phyloP scores from a whole-genome alignment of 2,888 invertebrate species.

The Drosophila ustulata region DNA sequence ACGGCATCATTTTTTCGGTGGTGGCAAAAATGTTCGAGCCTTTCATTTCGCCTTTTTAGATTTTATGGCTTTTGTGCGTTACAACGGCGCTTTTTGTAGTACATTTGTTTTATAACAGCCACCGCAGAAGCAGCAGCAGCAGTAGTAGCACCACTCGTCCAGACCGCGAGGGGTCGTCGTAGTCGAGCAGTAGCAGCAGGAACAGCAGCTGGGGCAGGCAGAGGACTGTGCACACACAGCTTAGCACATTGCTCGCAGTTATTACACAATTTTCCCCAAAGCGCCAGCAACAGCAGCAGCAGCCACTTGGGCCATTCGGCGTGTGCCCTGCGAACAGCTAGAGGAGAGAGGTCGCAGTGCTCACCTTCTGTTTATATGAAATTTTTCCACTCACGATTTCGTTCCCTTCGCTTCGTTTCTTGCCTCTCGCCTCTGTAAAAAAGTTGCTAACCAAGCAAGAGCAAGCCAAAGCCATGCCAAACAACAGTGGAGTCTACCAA shows the following conservation, averaged over 20 bases:
- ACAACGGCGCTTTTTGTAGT: constrained; percentile 76
- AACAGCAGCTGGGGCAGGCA: constrained; percentile 15
- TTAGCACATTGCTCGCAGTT: constrained; percentile 78
- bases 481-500: constrained; percentile 43
- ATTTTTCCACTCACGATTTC: constrained; percentile 76
- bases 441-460: constrained; percentile 61
- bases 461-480: constrained; percentile 37
- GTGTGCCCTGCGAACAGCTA: constrained; percentile 37
- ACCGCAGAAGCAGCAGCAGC: constrained; percentile 52
- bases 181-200: constrained; percentile 24
- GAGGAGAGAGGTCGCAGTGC: constrained; percentile 11
- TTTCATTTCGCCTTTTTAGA: constrained; percentile 79
- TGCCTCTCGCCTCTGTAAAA: constrained; percentile 20
- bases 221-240: constrained; percentile 52
- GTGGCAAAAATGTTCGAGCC: constrained; percentile 74
- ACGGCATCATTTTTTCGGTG: constrained; percentile 67
- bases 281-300: constrained; percentile 68
- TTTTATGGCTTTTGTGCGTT: constrained; percentile 79
- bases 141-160: constrained; percentile 30
- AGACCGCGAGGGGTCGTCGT: constrained; percentile 35
- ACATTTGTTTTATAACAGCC: constrained; percentile 79
- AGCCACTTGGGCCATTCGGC: constrained; percentile 60
- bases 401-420: background rate
- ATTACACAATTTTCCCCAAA: constrained; percentile 78
- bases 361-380: constrained; percentile 70